These are phyloP conservation scores for Drosophila infuscata DNA, from an alignment of 2,888 invertebrate species.

Conservation along the genomic window DNA sequence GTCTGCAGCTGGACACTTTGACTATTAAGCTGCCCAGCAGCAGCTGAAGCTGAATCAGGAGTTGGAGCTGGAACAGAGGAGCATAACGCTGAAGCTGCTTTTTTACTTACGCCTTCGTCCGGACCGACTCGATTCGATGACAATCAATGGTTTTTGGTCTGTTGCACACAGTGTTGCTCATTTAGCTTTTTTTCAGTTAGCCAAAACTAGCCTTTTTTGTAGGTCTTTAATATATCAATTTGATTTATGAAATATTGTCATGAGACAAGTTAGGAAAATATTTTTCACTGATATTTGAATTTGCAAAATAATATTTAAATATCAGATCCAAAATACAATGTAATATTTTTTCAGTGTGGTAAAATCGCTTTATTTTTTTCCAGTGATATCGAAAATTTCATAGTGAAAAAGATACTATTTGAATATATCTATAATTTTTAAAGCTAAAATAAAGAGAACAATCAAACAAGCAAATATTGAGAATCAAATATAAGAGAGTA, in stretches of 20 bases:
- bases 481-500: too few relatives aligned
- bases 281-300: not conserved
- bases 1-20: slow-evolving; percentile 54
- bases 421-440: not conserved
- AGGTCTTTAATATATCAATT: not conserved
- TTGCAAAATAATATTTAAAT: not conserved
- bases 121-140: slow-evolving; percentile 77
- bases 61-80: slow-evolving; percentile 15
- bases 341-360: not conserved
- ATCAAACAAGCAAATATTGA: not conserved
- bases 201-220: not conserved
- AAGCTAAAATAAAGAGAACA: not conserved
- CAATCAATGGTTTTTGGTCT: slow-evolving; percentile 85
- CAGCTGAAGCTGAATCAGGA: not conserved
- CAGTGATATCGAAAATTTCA: too few relatives aligned
- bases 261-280: not conserved
- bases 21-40: slow-evolving; percentile 34
- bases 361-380: too few relatives aligned
- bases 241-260: not conserved
- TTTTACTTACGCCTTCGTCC: slow-evolving; percentile 54
- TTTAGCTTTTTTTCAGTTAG: not conserved
- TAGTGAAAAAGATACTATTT: not conserved
- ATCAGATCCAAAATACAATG: not conserved
- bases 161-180: slow-evolving; percentile 67
- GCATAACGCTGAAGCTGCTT: slow-evolving; percentile 61